Evolutionary conservation across 2,113 vertebrate species (phyloP), one percentile per base, ranked within the genome.

Genomic region (Orcinus orca): DNA sequence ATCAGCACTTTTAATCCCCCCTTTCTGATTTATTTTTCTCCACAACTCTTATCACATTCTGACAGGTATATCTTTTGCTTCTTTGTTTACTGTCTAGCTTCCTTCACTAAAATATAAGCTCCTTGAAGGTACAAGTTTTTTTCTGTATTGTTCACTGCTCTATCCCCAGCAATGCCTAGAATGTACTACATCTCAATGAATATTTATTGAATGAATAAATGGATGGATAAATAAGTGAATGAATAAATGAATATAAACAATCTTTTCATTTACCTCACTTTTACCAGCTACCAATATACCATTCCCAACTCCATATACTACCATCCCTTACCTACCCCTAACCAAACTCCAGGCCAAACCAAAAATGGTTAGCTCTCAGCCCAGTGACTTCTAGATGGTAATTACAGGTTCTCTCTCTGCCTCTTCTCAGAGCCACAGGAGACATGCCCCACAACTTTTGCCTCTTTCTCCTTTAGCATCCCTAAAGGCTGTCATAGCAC

Each of bases 381-480:
- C 25, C 25, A 4, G 58, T 50, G 15, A 88, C 41, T 63, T 67
- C 13, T 33, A 58, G 8, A 38, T 1, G 6, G 9, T 31, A 53
- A 29, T 29, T 6, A 81, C 11, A 33, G 29, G 26, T n/a, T 38
- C 38, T 86, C 31, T 55, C 29, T 65, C 26, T n/a, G 33, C 29
- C 53, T 71, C 10, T 41, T 70, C 26, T 5, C 0, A 2, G 29
- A 68, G 26, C 21, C 33, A 18, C 53, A 53, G 44, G 50, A 81
- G 25, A 12, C 1, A 0, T 0, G 5, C 2, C 33, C 13, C 82
- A 58, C 12, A 70, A 33, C 17, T 29, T 62, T 76, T 80, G n/a
- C 23, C 44, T 91, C 50, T 77, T 67, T 88, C 36, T 95, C 82
- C 76, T 88, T 91, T 21, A 36, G 20, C 68, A 55, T 89, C 63